A percentile compares a stretch with the other conserved stretches of the same genome.
Evolutionary conservation across 1,140 invertebrate genomes (phyloP).

Genomic region (Listronotus bonariensis): DNA sequence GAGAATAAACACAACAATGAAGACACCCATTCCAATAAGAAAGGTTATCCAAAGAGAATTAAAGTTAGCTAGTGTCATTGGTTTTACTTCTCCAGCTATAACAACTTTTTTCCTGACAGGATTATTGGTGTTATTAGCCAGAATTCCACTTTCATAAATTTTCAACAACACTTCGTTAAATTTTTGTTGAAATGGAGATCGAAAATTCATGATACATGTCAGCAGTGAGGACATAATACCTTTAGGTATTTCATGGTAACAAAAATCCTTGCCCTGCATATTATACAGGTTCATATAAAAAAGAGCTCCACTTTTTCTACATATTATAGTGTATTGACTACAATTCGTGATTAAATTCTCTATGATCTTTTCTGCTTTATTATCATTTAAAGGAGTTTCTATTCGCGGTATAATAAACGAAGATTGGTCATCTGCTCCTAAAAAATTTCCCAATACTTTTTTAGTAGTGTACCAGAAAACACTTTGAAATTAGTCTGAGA

Average conservation of each 20-base stretch:
- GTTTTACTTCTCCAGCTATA: slow-evolving; percentile 4
- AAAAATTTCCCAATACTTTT: not conserved
- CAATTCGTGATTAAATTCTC: slow-evolving; percentile 3
- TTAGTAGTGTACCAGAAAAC: no score
- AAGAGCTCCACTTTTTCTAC: slow-evolving; percentile 7
- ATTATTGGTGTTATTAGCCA: slow-evolving; percentile 11
- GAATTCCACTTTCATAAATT: slow-evolving; percentile 7
- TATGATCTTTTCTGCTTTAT: not conserved
- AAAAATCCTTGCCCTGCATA: not conserved
- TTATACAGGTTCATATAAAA: not conserved
- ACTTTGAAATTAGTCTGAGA: no score
- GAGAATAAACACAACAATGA: not conserved
- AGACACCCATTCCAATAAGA: not conserved
- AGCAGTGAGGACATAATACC: slow-evolving; percentile 22
- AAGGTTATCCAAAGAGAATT: not conserved
- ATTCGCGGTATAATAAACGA: not conserved
- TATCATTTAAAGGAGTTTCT: not conserved
- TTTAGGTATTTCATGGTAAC: slow-evolving; percentile 11
- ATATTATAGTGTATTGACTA: slow-evolving; percentile 10
- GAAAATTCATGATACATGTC: slow-evolving; percentile 14
- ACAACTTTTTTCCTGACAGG: not conserved
- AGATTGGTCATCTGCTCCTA: not conserved
- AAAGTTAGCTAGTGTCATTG: not conserved
- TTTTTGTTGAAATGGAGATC: slow-evolving; percentile 11
- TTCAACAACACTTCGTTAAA: slow-evolving; percentile 1